These are phyloP conservation scores for Notothenia rossii DNA, from an alignment of 2,113 vertebrate species.

Conservation along the genomic window DNA sequence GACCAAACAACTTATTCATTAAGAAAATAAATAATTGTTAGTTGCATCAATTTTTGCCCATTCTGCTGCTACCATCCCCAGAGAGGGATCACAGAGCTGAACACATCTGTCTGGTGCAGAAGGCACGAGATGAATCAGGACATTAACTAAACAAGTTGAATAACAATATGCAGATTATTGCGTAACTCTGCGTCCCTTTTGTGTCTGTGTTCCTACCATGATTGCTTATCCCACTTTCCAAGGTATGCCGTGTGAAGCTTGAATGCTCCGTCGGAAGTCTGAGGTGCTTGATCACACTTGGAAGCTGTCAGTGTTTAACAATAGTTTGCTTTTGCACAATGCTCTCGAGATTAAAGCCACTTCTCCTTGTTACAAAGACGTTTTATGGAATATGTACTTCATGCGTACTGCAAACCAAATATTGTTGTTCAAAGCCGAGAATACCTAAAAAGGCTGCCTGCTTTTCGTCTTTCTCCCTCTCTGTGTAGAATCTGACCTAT, in stretches of 20 bases:
- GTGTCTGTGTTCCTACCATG: not conserved
- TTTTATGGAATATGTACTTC: conserved; percentile 19
- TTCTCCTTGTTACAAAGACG: conserved; percentile 29
- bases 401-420: not conserved
- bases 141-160: not conserved
- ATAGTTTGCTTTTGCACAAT: conserved; percentile 38
- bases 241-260: conserved; percentile 10
- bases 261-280: conserved; percentile 15
- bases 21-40: too few species aligned
- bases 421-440: not conserved
- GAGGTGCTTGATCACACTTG: conserved; percentile 31
- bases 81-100: conserved; percentile 6
- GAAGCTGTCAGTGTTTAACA: conserved; percentile 34
- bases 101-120: not conserved
- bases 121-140: not conserved
- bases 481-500: conserved; percentile 92
- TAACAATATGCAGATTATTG: conserved; percentile 7
- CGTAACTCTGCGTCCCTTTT: not conserved
- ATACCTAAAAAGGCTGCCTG: not conserved
- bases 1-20: too few species aligned
- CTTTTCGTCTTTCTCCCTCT: not conserved
- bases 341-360: conserved; percentile 26
- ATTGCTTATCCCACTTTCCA: not conserved
- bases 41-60: not conserved
- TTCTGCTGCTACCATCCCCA: conserved; percentile 6